These are phyloP conservation scores for Cryptus viduatorius DNA, from an alignment of 2,888 invertebrate species.

Conservation along the genomic window DNA sequence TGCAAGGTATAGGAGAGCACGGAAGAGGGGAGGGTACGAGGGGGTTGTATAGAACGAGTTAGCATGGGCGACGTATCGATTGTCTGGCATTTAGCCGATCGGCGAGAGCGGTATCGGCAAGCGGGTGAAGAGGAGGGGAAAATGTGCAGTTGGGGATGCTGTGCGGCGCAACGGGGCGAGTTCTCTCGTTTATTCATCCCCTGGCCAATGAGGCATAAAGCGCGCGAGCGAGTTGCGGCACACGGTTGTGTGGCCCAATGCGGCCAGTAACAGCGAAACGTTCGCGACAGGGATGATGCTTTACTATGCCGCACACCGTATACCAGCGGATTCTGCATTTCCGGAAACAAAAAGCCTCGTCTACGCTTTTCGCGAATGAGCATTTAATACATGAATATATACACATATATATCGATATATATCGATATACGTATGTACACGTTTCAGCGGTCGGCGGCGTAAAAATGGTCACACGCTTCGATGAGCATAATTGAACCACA, in stretches of 20 bases:
- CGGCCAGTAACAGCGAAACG: slow-evolving; percentile 43
- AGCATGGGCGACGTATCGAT: slow-evolving; percentile 79
- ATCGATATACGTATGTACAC: not conserved
- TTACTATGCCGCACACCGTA: slow-evolving; percentile 31
- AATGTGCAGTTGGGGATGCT: slow-evolving; percentile 18
- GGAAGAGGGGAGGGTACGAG: slow-evolving; percentile 74
- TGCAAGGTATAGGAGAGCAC: slow-evolving; percentile 73
- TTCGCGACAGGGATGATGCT: slow-evolving; percentile 35
- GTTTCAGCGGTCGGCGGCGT: slow-evolving; percentile 30
- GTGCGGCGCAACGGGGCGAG: slow-evolving; percentile 29
- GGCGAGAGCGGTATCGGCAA: slow-evolving; percentile 46
- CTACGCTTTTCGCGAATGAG: slow-evolving; percentile 41
- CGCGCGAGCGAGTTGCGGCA: slow-evolving; percentile 43
- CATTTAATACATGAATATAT: slow-evolving; percentile 18
- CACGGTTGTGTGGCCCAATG: slow-evolving; percentile 41
- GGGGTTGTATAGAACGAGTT: slow-evolving; percentile 36
- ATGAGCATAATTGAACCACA: slow-evolving; percentile 60
- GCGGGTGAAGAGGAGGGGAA: not conserved
- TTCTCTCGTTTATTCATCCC: slow-evolving; percentile 62
- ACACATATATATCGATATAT: not conserved
- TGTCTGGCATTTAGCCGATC: slow-evolving; percentile 81
- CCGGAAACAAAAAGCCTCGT: slow-evolving; percentile 53
- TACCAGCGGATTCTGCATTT: slow-evolving; percentile 43
- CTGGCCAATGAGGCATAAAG: slow-evolving; percentile 64
- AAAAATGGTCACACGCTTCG: slow-evolving; percentile 60